Conservation (phyloP, 2,113 vertebrate genomes). For the Eretmochelys imbricata region DNA sequence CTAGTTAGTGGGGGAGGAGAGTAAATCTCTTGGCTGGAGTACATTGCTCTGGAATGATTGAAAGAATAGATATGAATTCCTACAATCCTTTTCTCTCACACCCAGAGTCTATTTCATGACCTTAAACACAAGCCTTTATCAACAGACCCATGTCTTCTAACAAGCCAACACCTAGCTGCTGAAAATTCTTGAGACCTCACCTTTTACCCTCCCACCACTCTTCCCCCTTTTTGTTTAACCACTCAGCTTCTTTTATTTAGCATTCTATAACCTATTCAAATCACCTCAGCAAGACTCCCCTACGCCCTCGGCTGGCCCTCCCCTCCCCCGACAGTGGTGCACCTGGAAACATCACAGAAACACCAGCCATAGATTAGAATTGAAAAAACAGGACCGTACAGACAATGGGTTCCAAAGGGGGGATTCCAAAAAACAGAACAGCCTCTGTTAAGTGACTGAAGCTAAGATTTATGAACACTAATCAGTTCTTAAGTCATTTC, state of each 20-base stretch:
- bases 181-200: background rate
- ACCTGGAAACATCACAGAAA: background rate
- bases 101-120: rapidly evolving
- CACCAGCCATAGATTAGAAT: background rate
- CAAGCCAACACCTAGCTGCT: background rate
- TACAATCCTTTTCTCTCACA: background rate
- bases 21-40: background rate
- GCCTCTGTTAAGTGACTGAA: background rate
- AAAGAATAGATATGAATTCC: background rate
- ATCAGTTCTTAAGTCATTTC: background rate
- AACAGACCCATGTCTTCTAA: background rate
- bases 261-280: background rate
- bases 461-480: background rate
- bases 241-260: background rate
- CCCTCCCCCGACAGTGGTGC: rapidly evolving
- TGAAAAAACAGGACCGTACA: background rate
- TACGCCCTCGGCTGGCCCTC: background rate
- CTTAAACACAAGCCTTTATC: background rate
- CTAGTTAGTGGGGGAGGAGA: background rate
- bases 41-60: background rate
- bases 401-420: background rate
- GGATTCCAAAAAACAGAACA: background rate
- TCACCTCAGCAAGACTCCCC: rapidly evolving
- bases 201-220: background rate
- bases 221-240: background rate